These are phyloP conservation scores for Engystomops pustulosus DNA, from an alignment of 2,113 vertebrate genomes.

Conservation along the genomic window DNA sequence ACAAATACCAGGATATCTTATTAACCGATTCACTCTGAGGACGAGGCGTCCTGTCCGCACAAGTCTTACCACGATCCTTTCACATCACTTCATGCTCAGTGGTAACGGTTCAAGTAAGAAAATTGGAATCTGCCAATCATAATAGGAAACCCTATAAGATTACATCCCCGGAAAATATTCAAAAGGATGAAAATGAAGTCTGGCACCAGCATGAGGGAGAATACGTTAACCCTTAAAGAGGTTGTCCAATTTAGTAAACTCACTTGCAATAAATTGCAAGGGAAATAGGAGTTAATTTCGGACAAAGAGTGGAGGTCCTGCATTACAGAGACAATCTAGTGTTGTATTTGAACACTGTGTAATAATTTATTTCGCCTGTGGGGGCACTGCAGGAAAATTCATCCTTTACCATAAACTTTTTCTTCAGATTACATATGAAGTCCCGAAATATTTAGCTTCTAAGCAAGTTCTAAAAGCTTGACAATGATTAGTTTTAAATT, in stretches of 20 bases:
- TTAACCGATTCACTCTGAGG: slow-evolving; percentile 8
- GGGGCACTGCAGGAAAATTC: not conserved
- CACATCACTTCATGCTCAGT: slow-evolving; percentile 3
- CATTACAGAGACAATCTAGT: too few relatives aligned
- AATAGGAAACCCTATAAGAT: slow-evolving; percentile 4
- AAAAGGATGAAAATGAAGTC: not conserved
- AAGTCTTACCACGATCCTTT: not conserved
- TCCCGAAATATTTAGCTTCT: too few relatives aligned
- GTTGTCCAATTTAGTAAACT: not conserved
- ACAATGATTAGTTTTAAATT: too few relatives aligned
- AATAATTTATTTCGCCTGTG: too few relatives aligned
- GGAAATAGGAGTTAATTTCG: too few relatives aligned
- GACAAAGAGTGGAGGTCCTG: too few relatives aligned
- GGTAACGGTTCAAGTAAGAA: slow-evolving; percentile 22
- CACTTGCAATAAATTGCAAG: too few relatives aligned
- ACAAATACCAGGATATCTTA: slow-evolving; percentile 29
- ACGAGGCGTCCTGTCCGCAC: slow-evolving; percentile 6
- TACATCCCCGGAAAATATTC: not conserved
- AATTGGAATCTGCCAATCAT: slow-evolving; percentile 29
- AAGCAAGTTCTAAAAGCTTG: too few relatives aligned
- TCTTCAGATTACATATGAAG: too few relatives aligned
- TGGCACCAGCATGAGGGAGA: not conserved
- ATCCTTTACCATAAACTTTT: too few relatives aligned
- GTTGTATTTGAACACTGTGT: too few relatives aligned
- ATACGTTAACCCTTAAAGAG: not conserved